phyloP scores from a whole-genome alignment of 1,140 invertebrate species.

The Physella acuta region DNA sequence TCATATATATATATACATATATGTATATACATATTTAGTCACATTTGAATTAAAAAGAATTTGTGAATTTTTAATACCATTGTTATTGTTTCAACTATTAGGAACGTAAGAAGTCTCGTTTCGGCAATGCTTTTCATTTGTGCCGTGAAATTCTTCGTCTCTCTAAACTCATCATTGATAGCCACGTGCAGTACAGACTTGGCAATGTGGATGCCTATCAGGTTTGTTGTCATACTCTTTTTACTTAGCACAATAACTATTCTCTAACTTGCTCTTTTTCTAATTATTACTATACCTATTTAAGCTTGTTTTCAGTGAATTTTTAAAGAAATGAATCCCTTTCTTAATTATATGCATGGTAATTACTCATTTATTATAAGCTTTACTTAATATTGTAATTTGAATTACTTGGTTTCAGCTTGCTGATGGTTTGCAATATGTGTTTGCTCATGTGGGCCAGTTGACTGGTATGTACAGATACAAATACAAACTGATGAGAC shows the following conservation, averaged over 20 bases:
- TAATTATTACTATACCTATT: no score
- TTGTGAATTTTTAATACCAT: no score
- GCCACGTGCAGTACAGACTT: conserved; percentile 97
- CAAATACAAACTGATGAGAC: conserved; percentile 99
- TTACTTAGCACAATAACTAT: not conserved
- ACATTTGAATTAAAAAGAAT: no score
- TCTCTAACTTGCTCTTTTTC: not conserved
- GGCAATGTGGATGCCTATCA: conserved; percentile 99
- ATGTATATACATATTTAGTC: no score
- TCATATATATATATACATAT: no score
- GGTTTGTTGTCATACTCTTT: conserved; percentile 38
- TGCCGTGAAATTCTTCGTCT: conserved; percentile 96
- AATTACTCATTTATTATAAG: not conserved
- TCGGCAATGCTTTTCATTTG: conserved; percentile 99
- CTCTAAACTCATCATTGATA: conserved; percentile 98
- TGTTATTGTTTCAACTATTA: no score
- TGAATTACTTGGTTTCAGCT: conserved; percentile 68
- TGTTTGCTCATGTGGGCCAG: conserved; percentile 99
- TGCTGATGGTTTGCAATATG: conserved; percentile 98
- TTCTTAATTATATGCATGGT: not conserved
- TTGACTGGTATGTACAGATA: conserved; percentile 99
- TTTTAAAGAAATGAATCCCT: no score
- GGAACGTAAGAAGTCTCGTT: conserved; percentile 98
- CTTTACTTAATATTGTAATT: not conserved
- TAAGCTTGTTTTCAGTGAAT: no score